Base-by-base conservation (phyloP, 2,888 invertebrate species). In the Ectemnius continuus region DNA sequence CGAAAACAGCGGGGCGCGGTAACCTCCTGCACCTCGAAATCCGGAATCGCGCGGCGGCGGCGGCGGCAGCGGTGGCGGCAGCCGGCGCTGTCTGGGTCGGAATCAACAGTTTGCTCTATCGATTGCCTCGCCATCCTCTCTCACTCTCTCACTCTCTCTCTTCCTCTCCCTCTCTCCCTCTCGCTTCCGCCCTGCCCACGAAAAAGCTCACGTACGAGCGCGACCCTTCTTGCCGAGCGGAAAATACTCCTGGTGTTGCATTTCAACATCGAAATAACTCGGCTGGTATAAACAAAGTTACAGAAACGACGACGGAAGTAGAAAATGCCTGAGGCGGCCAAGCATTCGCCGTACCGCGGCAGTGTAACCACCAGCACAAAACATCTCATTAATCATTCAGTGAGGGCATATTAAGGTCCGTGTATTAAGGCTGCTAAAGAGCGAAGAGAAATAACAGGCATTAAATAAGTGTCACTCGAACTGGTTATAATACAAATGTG, bases 51-150 rank as follows among this genome's bases (percentile, higher is more conserved):
- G 36, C 2, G 36, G 36, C 36, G 4, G 36, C 36, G 36, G 36
- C 36, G 74, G 80, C 81, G 82, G 23, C n/a, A n/a, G 36, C 36
- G 4, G 36, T 8, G 36, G 36, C 36, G 74, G 80, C 81, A 82
- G 23, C 81, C 23, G 82, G 76, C 79, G 81, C 84, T 83, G 84
- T 86, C 88, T 88, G 88, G 89, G 89, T 85, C 86, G 83, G 90
- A 90, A 90, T 90, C 90, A 90, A 90, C 90, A 90, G 90, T 90
- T 90, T 90, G 90, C 90, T 90, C 88, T 89, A 90, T 90, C 90
- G 90, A 90, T 90, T 89, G 86, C 85, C 76, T 75, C 36, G 36
- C 8, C 36, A 11, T 36, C 36, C 36, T 36, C 36, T 23, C 23
- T 23, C 23, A 2, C 23, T 23, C 23, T 23, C 23, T 23, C 2